Percentiles rank a stretch among this genome's conserved stretches.
These are phyloP conservation scores for Sussaba pulchella DNA, from an alignment of 2,888 invertebrate species.

Conservation along the genomic window DNA sequence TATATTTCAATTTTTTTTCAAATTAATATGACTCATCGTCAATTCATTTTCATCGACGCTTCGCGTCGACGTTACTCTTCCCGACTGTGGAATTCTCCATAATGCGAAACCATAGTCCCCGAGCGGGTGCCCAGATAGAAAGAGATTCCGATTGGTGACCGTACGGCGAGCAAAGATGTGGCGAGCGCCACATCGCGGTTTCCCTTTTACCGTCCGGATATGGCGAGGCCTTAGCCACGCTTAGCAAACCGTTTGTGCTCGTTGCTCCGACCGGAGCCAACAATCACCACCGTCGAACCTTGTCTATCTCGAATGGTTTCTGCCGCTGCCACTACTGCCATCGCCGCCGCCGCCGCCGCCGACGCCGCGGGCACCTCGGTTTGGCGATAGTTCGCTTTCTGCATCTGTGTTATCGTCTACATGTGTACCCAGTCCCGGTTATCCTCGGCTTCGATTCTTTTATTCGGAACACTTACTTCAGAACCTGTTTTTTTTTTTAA, in stretches of 20 bases:
- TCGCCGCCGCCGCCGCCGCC: slow-evolving; percentile 14
- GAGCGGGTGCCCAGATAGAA: not conserved
- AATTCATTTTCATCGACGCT: slow-evolving; percentile 18
- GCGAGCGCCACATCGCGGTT: slow-evolving; percentile 38
- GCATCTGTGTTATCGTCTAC: slow-evolving; percentile 19
- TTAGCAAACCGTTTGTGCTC: slow-evolving; percentile 6
- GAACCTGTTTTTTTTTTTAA: slow-evolving; percentile 18
- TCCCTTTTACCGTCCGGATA: slow-evolving; percentile 66
- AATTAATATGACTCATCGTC: not conserved
- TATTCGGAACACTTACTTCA: slow-evolving; percentile 32
- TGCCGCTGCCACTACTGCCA: not conserved
- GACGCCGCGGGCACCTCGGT: slow-evolving; percentile 5
- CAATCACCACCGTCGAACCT: slow-evolving; percentile 19
- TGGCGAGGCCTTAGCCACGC: slow-evolving; percentile 64
- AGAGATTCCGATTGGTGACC: not conserved
- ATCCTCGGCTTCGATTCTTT: slow-evolving; percentile 59
- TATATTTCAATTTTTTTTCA: no score
- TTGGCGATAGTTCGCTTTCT: slow-evolving; percentile 18
- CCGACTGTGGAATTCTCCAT: slow-evolving; percentile 38
- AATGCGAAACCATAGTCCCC: slow-evolving; percentile 36
- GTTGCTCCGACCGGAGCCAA: slow-evolving; percentile 5
- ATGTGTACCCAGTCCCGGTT: slow-evolving; percentile 32
- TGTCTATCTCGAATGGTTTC: slow-evolving; percentile 41
- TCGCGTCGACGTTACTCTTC: slow-evolving; percentile 1
- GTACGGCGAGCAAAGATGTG: not conserved